Percentiles rank a stretch among this genome's conserved stretches.
These are phyloP conservation scores for Dynastes hyllus DNA, from an alignment of 2,888 invertebrate species.

Conservation along the genomic window DNA sequence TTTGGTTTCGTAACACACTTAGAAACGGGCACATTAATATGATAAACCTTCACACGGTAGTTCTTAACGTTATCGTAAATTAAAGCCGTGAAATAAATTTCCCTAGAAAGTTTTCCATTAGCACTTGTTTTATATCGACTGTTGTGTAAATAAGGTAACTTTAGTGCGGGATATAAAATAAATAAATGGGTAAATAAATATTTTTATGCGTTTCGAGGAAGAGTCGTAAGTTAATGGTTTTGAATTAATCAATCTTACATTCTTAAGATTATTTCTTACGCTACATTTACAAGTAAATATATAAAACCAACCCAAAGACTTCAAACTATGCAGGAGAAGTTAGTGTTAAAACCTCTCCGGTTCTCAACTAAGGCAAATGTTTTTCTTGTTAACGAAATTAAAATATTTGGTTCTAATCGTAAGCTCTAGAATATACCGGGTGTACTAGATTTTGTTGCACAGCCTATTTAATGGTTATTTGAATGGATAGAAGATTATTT, in stretches of 20 bases:
- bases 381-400: too few species aligned
- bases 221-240: conserved; percentile 7
- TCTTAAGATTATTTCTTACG: too few species aligned
- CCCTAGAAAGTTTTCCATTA: conserved; percentile 26
- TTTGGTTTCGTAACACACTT: conserved; percentile 27
- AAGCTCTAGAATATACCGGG: too few species aligned
- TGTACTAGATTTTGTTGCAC: too few species aligned
- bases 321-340: too few species aligned
- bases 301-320: too few species aligned
- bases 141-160: conserved; percentile 11
- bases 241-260: background rate
- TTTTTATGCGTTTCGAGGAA: background rate
- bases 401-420: too few species aligned
- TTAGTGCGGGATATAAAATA: conserved; percentile 9
- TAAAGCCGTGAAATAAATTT: conserved; percentile 24
- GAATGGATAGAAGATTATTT: too few species aligned
- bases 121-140: conserved; percentile 11
- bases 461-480: too few species aligned
- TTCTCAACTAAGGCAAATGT: too few species aligned
- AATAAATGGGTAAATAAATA: conserved; percentile 16
- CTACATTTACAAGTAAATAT: too few species aligned
- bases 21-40: background rate
- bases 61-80: conserved; percentile 27
- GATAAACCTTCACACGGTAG: conserved; percentile 10
- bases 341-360: too few species aligned